These are phyloP conservation scores for Solenopsis invicta DNA, from an alignment of 1,140 invertebrate genomes.

Conservation along the genomic window DNA sequence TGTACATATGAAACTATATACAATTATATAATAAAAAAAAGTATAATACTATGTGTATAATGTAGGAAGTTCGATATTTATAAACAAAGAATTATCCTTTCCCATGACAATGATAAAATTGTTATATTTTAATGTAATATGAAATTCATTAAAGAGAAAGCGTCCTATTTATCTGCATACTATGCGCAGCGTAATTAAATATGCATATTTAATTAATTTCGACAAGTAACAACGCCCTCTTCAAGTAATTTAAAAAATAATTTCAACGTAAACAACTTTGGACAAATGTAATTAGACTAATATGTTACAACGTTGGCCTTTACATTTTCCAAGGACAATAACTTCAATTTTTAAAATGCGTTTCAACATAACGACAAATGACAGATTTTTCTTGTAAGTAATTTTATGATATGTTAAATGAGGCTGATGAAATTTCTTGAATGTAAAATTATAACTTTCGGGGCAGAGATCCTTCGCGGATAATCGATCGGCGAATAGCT, in stretches of 20 bases:
- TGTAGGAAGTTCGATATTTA: neutral
- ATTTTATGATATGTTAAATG: neutral
- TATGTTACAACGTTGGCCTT: neutral
- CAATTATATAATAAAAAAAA: too few relatives aligned
- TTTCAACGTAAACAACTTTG: neutral
- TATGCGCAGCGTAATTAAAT: conserved; percentile 39
- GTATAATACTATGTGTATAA: neutral
- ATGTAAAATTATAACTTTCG: conserved; percentile 41
- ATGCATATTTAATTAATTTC: conserved; percentile 51
- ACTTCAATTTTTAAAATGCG: conserved; percentile 16
- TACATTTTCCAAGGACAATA: neutral
- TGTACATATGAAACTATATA: too few relatives aligned
- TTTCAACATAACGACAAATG: neutral
- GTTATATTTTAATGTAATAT: conserved; percentile 46
- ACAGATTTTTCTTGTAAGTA: neutral
- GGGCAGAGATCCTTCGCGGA: neutral
- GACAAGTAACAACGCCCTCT: neutral
- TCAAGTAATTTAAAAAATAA: conserved; percentile 40
- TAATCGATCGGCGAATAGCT: conserved; percentile 35
- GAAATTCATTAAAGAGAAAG: conserved; percentile 27
- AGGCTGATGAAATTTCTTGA: neutral
- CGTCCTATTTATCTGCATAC: neutral
- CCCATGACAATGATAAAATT: neutral
- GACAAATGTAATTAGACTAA: conserved; percentile 25
- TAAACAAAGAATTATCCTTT: neutral